Evolutionary conservation across 2,888 invertebrate species (phyloP).

Genomic region (Anthrax anthrax): DNA sequence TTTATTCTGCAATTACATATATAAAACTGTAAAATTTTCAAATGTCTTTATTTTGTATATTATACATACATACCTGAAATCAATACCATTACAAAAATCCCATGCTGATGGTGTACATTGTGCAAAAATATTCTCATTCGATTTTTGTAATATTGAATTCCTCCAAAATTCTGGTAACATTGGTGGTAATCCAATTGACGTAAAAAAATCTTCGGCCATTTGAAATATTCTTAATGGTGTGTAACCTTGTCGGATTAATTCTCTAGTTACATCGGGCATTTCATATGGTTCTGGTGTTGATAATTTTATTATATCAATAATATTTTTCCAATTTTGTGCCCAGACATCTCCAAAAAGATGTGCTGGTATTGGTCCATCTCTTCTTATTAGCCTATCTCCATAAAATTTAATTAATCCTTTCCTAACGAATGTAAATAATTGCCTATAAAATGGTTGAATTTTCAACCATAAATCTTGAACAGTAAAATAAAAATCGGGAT

Average conservation of each 20-base stretch:
- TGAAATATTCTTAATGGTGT: slow-evolving; percentile 67
- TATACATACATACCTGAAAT: slow-evolving; percentile 49
- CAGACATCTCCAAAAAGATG: slow-evolving; percentile 77
- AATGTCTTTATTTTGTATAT: neutral
- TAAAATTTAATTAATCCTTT: slow-evolving; percentile 49
- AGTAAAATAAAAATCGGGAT: slow-evolving; percentile 45
- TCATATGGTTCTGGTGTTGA: slow-evolving; percentile 53
- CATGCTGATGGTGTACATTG: slow-evolving; percentile 68
- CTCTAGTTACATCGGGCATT: slow-evolving; percentile 59
- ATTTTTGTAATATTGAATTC: slow-evolving; percentile 62
- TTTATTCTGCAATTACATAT: slow-evolving; percentile 45
- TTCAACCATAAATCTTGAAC: slow-evolving; percentile 45
- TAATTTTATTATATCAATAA: slow-evolving; percentile 58
- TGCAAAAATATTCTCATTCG: slow-evolving; percentile 44
- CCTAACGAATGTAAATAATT: slow-evolving; percentile 70
- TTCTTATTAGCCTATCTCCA: slow-evolving; percentile 41
- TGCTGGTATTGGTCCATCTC: slow-evolving; percentile 68
- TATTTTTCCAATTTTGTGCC: slow-evolving; percentile 69
- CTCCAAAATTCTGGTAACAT: slow-evolving; percentile 78
- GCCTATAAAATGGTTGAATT: slow-evolving; percentile 61
- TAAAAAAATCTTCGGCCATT: slow-evolving; percentile 70
- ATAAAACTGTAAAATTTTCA: too few species aligned
- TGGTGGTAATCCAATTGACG: slow-evolving; percentile 61
- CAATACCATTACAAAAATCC: slow-evolving; percentile 73
- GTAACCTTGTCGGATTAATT: slow-evolving; percentile 60